A percentile compares a stretch with the other conserved stretches of the same genome.
Evolutionary conservation across 2,888 invertebrate species (phyloP).

Genomic region (Lagria hirta): DNA sequence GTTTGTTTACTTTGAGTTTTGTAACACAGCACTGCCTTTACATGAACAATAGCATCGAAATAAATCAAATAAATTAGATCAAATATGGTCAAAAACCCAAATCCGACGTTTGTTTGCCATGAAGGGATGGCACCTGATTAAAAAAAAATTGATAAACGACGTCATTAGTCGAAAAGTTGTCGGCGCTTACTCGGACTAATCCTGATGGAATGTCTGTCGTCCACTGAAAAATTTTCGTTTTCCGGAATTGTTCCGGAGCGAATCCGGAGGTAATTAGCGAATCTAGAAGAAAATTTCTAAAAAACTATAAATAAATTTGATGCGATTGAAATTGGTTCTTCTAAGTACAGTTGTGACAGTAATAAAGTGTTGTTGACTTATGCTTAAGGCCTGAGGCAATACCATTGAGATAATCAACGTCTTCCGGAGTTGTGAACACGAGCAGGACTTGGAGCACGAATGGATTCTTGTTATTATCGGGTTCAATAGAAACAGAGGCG

Average conservation of each 20-base stretch:
- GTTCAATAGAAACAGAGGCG: constrained; percentile 5
- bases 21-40: too few species aligned
- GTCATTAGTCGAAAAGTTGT: constrained; percentile 49
- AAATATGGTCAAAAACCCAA: constrained; percentile 24
- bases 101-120: constrained; percentile 8
- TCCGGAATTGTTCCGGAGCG: constrained; percentile 10
- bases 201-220: constrained; percentile 23
- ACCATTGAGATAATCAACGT: constrained; percentile 24
- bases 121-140: constrained; percentile 12
- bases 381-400: constrained; percentile 14
- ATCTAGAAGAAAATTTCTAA: too few species aligned
- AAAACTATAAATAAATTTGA: too few species aligned
- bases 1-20: too few species aligned
- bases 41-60: constrained; percentile 10
- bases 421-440: constrained; percentile 24
- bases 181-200: constrained; percentile 21
- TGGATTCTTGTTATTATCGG: constrained; percentile 12
- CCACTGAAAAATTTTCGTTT: constrained; percentile 17
- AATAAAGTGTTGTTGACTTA: constrained; percentile 27
- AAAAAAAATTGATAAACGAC: constrained; percentile 48
- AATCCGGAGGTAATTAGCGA: constrained; percentile 11
- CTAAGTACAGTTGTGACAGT: too few species aligned
- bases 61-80: constrained; percentile 21
- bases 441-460: constrained; percentile 20
- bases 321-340: too few species aligned